Conservation (phyloP, 2,113 vertebrate genomes). For the Spea multiplicata region DNA sequence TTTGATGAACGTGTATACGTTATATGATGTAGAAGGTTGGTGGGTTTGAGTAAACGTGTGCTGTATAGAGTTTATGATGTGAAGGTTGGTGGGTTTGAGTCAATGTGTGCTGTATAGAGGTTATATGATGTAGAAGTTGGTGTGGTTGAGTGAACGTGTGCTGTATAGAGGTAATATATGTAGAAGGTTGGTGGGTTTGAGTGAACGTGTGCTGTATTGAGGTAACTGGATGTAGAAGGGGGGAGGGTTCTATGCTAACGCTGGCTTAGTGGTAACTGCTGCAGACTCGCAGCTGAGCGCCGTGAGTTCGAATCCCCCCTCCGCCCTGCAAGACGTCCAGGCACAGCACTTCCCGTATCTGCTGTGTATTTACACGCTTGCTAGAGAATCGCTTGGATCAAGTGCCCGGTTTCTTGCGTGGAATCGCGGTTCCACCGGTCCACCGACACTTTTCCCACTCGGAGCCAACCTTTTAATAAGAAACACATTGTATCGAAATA, state of each 20-base stretch:
- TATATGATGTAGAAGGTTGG: too few species aligned
- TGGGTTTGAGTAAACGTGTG: too few species aligned
- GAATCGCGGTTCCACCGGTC: slow-evolving; percentile 38
- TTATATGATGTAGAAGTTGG: too few species aligned
- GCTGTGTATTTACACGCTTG: slow-evolving; percentile 38
- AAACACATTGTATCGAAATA: not conserved
- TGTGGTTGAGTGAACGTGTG: too few species aligned
- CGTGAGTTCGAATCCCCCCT: slow-evolving; percentile 8
- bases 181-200: too few species aligned
- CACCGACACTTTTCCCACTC: slow-evolving; percentile 19
- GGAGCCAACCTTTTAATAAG: not conserved
- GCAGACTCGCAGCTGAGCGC: not conserved
- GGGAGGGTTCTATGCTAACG: too few species aligned
- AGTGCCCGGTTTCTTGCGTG: slow-evolving; percentile 38
- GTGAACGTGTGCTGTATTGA: not conserved
- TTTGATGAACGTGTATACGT: too few species aligned
- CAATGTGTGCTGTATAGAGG: too few species aligned
- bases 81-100: too few species aligned
- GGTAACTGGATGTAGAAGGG: not conserved
- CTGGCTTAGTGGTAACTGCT: not conserved
- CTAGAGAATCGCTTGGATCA: slow-evolving; percentile 11
- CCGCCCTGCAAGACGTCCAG: slow-evolving; percentile 40
- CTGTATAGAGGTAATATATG: too few species aligned
- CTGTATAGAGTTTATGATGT: too few species aligned
- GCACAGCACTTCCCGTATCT: slow-evolving; percentile 16